Evolutionary conservation across 2,113 vertebrate species (phyloP), one percentile per base, ranked within the genome.

Genomic region (Microcebus griseorufus): DNA sequence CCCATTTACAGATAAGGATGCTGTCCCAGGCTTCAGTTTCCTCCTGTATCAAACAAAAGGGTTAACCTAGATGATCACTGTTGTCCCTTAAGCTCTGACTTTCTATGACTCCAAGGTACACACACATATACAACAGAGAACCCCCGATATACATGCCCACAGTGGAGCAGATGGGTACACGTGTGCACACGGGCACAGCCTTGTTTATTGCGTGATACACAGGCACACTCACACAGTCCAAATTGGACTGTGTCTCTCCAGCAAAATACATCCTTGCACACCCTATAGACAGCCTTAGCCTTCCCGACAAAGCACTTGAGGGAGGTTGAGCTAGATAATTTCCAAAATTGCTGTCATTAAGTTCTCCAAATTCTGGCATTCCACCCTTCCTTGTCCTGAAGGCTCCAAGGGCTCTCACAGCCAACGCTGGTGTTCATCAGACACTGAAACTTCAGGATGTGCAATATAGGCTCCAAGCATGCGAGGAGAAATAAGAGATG

Each of bases 321-420:
- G 29, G n/a, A 5, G 3, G 29, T 16, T 70, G 2, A 37, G 65
- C 18, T 88, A 79, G 60, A 45, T 58, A 42, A 81, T 82, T 93
- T 84, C 88, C 67, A 67, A 88, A 90, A 81, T 42, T n/a, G 25
- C 79, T 97, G 81, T 72, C 85, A 73, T 67, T 62, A n/a, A 17
- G 32, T 64, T 93, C 51, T 93, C 70, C 45, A 65, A 6, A 72
- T 64, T 93, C 82, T 89, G 73, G 73, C 67, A 78, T 93, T 79
- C 94, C 67, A n/a, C 81, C 16, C 27, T 82, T 55, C 25, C 78
- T 96, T 91, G n/a, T 55, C 29, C 76, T 67, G 65, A 67, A 53
- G 88, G 37, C 85, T 39, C 27, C 22, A 12, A 23, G 17, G 32
- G 62, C 34, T 79, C 84, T 93, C 39, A 5, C 20, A 34, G 34